These are phyloP conservation scores for Anoplopoma fimbria DNA, from an alignment of 2,113 vertebrate genomes.

Conservation along the genomic window DNA sequence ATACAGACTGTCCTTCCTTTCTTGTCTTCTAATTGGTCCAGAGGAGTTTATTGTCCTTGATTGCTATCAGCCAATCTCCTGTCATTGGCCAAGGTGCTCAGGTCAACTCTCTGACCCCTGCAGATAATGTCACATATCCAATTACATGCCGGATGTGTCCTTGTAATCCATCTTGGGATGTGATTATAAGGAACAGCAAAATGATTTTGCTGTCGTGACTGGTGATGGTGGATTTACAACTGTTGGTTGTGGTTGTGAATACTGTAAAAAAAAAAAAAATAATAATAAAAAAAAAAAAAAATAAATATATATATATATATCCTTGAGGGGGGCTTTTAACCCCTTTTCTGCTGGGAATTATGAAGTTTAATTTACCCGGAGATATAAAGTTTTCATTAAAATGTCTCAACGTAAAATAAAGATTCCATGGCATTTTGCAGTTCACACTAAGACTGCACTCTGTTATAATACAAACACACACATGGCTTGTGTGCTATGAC, in stretches of 20 bases:
- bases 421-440: neutral
- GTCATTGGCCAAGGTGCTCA: slow-evolving; percentile 34
- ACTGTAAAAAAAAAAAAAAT: neutral
- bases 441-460: neutral
- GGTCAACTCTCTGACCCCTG: slow-evolving; percentile 49
- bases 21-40: slow-evolving; percentile 38
- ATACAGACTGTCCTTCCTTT: slow-evolving; percentile 19
- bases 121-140: slow-evolving; percentile 63
- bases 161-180: slow-evolving; percentile 51
- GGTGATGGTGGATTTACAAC: slow-evolving; percentile 18
- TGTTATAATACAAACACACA: neutral
- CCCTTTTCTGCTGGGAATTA: neutral
- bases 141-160: slow-evolving; percentile 54
- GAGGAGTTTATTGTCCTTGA: slow-evolving; percentile 48
- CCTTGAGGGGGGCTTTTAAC: neutral
- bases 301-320: too few species aligned
- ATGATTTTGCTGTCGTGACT: slow-evolving; percentile 26
- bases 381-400: neutral
- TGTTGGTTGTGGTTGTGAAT: neutral
- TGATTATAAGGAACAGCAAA: slow-evolving; percentile 45
- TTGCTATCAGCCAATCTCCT: slow-evolving; percentile 42
- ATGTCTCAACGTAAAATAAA: neutral
- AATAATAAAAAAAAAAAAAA: neutral
- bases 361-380: neutral
- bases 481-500: too few species aligned